Evolutionary conservation across 2,797 vertebrate genomes (phyloP).

Genomic region (Parambassis ranga): DNA sequence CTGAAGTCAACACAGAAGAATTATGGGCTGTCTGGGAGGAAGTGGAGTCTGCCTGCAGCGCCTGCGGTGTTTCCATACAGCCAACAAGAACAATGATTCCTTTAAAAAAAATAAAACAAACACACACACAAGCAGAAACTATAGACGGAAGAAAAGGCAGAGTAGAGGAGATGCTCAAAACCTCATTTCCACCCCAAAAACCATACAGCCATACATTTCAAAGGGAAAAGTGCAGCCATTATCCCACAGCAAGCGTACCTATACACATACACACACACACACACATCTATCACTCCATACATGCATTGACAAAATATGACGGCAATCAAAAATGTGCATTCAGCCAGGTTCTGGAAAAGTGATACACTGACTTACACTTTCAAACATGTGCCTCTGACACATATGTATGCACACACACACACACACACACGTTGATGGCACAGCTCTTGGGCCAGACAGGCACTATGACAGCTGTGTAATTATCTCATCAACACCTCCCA

Average conservation of each 20-base stretch:
- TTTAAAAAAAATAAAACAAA: not conserved
- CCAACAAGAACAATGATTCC: conserved; percentile 25
- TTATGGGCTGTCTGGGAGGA: conserved; percentile 55
- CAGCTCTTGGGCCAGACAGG: conserved; percentile 47
- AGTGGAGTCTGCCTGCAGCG: conserved; percentile 54
- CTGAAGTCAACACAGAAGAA: conserved; percentile 57
- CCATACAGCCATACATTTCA: conserved; percentile 41
- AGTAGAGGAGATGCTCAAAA: conserved; percentile 35
- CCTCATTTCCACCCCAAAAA: conserved; percentile 51
- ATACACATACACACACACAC: not conserved
- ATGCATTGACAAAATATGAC: not conserved
- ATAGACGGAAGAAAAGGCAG: conserved; percentile 23
- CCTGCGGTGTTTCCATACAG: conserved; percentile 19
- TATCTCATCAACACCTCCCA: conserved; percentile 73
- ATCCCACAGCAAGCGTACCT: conserved; percentile 23
- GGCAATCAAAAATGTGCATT: conserved; percentile 44
- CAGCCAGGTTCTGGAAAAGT: not conserved
- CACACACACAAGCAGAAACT: not conserved
- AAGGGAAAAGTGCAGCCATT: conserved; percentile 23
- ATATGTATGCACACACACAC: not conserved
- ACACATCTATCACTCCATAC: too few relatives aligned
- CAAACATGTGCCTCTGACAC: not conserved
- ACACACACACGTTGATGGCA: conserved; percentile 17
- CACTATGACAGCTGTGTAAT: conserved; percentile 70
- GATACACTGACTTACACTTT: not conserved